Evolutionary conservation across 2,797 vertebrate species (phyloP).

Genomic region (Naso thynnoides): DNA sequence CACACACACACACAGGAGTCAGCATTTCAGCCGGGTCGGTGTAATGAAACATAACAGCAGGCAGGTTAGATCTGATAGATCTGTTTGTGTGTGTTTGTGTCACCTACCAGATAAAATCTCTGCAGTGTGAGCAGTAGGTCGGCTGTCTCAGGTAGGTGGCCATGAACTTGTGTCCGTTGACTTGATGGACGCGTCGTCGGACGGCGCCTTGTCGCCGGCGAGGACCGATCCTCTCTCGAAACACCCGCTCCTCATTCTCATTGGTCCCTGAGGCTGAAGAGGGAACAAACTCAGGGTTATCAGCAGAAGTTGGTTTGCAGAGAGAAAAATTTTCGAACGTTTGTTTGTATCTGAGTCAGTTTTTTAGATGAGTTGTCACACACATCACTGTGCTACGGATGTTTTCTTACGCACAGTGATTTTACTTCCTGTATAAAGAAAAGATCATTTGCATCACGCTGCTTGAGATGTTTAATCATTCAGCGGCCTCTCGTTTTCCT

Average conservation of each 20-base stretch:
- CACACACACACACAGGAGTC: slow-evolving; percentile 48
- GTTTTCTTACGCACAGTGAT: neutral
- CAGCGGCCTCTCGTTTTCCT: slow-evolving; percentile 58
- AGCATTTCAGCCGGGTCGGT: slow-evolving; percentile 30
- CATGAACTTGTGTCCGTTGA: slow-evolving; percentile 99
- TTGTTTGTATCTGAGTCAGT: slow-evolving; percentile 4
- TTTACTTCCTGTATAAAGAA: slow-evolving; percentile 36
- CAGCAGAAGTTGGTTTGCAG: neutral
- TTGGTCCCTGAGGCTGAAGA: slow-evolving; percentile 87
- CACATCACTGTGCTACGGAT: neutral
- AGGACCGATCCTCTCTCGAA: slow-evolving; percentile 88
- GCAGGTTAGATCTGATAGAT: neutral
- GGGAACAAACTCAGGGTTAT: slow-evolving; percentile 16
- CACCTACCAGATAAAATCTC: slow-evolving; percentile 97
- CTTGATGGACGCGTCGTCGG: slow-evolving; percentile 95
- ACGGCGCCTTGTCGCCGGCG: slow-evolving; percentile 96
- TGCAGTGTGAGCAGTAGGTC: slow-evolving; percentile 97
- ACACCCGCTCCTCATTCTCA: slow-evolving; percentile 97
- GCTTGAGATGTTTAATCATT: slow-evolving; percentile 70
- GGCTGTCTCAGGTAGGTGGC: slow-evolving; percentile 98
- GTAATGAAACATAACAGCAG: slow-evolving; percentile 15
- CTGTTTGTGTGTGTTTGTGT: slow-evolving; percentile 26
- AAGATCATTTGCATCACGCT: slow-evolving; percentile 66
- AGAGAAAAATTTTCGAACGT: neutral
- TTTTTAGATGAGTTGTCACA: slow-evolving; percentile 1